A percentile compares a stretch with the other conserved stretches of the same genome.
phyloP scores from a whole-genome alignment of 2,888 invertebrate species.

The Leucophenga maculata region DNA sequence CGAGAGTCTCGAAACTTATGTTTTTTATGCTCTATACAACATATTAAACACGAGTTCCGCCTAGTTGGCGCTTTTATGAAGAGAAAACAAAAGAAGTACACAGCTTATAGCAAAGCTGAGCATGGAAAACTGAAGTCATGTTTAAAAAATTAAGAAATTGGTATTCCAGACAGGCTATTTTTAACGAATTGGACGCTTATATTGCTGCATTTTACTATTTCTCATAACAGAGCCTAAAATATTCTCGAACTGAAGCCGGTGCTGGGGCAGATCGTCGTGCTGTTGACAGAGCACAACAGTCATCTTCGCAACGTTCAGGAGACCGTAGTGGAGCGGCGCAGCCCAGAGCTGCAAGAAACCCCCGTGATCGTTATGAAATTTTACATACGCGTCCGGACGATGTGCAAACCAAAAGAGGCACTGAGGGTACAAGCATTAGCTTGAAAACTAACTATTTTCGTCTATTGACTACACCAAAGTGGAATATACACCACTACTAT shows the following conservation, averaged over 20 bases:
- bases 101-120: too few relatives aligned
- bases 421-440: slow-evolving; percentile 73
- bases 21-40: too few relatives aligned
- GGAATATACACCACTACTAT: slow-evolving; percentile 82
- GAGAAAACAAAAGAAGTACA: too few relatives aligned
- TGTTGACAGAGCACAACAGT: background rate
- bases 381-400: slow-evolving; percentile 65
- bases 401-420: slow-evolving; percentile 71
- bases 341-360: slow-evolving; percentile 1
- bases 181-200: too few relatives aligned
- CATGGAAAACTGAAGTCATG: too few relatives aligned
- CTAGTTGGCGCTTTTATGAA: too few relatives aligned
- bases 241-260: slow-evolving; percentile 39
- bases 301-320: background rate
- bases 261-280: slow-evolving; percentile 21
- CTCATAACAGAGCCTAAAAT: background rate
- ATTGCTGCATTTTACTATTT: too few relatives aligned
- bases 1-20: too few relatives aligned
- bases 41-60: too few relatives aligned
- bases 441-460: slow-evolving; percentile 81
- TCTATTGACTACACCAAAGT: slow-evolving; percentile 78
- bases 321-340: background rate
- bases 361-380: slow-evolving; percentile 53
- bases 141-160: too few relatives aligned
- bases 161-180: too few relatives aligned